These are phyloP conservation scores for Coboldia fuscipes DNA, from an alignment of 1,140 invertebrate species.

Conservation along the genomic window DNA sequence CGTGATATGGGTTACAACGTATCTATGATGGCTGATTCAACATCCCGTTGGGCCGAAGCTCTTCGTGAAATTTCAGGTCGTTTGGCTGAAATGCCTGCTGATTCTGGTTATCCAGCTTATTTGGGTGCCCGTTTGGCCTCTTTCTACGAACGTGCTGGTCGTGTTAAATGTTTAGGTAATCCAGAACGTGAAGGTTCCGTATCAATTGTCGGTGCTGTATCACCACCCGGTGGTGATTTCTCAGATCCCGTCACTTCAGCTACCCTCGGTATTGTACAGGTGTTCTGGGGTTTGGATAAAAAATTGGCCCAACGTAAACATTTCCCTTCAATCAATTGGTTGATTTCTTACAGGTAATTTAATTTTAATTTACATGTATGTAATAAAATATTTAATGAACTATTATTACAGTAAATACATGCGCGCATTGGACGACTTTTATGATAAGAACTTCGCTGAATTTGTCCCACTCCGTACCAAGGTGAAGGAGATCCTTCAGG, in stretches of 20 bases:
- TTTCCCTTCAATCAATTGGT: conserved; percentile 99
- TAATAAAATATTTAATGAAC: conserved; percentile 1
- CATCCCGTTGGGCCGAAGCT: conserved; percentile 99
- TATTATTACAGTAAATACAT: conserved; percentile 78
- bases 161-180: conserved; percentile 94
- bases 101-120: conserved; percentile 98
- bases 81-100: conserved; percentile 99
- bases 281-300: conserved; percentile 99
- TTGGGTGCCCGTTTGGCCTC: conserved; percentile 92
- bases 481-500: conserved; percentile 93
- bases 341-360: conserved; percentile 78
- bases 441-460: conserved; percentile 97
- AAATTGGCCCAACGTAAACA: conserved; percentile 98
- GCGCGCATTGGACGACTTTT: conserved; percentile 94
- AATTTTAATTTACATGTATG: conserved; percentile 3
- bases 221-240: conserved; percentile 99
- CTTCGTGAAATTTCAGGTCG: conserved; percentile 99
- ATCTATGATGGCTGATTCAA: conserved; percentile 99
- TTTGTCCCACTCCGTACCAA: conserved; percentile 89
- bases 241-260: conserved; percentile 99
- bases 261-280: conserved; percentile 97
- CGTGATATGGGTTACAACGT: conserved; percentile 99
- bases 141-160: conserved; percentile 97
- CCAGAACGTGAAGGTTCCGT: conserved; percentile 95
- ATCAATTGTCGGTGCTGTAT: conserved; percentile 98